Base-by-base conservation (phyloP, 2,888 invertebrate species). In the Lutraria lutraria region DNA sequence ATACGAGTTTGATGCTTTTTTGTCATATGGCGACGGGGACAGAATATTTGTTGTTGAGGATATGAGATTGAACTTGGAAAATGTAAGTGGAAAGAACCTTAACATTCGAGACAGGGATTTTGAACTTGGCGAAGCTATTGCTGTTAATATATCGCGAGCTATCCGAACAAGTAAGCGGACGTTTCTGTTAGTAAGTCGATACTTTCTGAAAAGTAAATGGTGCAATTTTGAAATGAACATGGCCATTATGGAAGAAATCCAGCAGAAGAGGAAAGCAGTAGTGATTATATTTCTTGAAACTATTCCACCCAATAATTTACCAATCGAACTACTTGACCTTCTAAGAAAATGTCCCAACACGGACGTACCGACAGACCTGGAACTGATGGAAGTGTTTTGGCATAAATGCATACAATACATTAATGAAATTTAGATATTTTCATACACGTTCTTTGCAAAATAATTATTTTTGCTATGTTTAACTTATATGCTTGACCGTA, bases 151-250 rank as follows among this genome's bases (percentile, higher is more conserved):
- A 53, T 88, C 90, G 4, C 88, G 90, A 60, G 93, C 94, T 25
- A 92, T 94, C 2, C 68, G 91, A 34, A 87, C 85, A 16, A 95
- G 95, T 88, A 92, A 91, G 82, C 92, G 93, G 63, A 94, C 93
- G 3, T 56, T 94, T 16, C 87, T 93, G 21, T 31, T 95, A 31
- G 56, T 95, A 13, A 93, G 93, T 16, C 85, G 88, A 34, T 85
- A 87, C 81, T 94, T 93, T 85, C 43, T 94, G 3, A 82, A 85
- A 53, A 94, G 91, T 81, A 89, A 92, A 43, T 94, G 91, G 91
- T 94, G 94, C 88, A 90, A 92, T 83, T 93, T 92, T 83, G 95
- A 95, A 88, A 89, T 94, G 81, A 90, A 93, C 34, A 93, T 93
- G 86, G 94, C 94, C 0, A 86, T 83, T 19, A 89, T 93, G 90